Conservation (phyloP, 2,113 vertebrate species). For the Anguilla japonica region DNA sequence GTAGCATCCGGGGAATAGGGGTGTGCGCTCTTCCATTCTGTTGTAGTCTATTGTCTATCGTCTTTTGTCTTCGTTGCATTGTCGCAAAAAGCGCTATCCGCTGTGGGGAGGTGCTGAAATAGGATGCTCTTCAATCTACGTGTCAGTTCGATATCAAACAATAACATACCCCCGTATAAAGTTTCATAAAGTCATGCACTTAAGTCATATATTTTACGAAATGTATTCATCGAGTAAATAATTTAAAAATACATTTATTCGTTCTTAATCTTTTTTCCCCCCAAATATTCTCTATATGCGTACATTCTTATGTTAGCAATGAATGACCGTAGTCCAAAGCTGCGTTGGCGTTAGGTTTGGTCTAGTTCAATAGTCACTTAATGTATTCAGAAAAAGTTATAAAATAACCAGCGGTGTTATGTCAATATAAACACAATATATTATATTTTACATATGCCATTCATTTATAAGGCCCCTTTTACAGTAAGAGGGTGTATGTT, state of each 20-base stretch:
- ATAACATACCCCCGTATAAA: not conserved
- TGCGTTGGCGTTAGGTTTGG: too few relatives aligned
- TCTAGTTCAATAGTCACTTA: not conserved
- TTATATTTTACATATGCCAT: too few relatives aligned
- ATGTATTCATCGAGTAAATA: too few relatives aligned
- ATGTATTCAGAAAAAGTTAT: not conserved
- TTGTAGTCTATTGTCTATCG: not conserved
- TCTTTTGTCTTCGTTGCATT: not conserved
- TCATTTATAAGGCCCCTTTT: not conserved
- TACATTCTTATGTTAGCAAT: too few relatives aligned
- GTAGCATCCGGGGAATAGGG: not conserved
- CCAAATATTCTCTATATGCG: too few relatives aligned
- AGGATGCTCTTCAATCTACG: not conserved
- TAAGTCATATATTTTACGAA: not conserved
- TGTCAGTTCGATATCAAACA: not conserved
- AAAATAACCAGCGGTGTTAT: not conserved
- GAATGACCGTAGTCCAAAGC: too few relatives aligned
- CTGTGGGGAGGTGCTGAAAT: slow-evolving; percentile 69
- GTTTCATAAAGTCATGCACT: not conserved
- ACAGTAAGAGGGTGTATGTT: not conserved
- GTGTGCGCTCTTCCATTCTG: not conserved
- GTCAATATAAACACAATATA: too few relatives aligned
- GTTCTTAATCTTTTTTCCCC: too few relatives aligned
- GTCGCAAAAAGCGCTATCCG: slow-evolving; percentile 65
- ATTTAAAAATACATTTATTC: too few relatives aligned